Evolutionary conservation across 2,113 vertebrate genomes (phyloP).

Genomic region (Pachypanchax playfairii): DNA sequence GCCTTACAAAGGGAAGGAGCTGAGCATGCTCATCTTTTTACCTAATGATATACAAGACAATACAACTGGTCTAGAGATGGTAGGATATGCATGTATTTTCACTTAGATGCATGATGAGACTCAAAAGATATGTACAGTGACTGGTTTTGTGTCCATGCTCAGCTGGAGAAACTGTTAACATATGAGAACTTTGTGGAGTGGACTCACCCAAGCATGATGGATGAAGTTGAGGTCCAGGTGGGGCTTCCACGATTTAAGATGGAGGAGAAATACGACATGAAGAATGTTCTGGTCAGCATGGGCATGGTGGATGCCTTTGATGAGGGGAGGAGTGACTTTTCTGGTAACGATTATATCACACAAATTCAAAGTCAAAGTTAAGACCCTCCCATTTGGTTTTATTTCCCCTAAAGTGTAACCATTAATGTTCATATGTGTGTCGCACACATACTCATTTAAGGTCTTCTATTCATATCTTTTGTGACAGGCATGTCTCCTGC

Average conservation of each 20-base stretch:
- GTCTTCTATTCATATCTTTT: background rate
- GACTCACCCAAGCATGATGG: conserved; percentile 79
- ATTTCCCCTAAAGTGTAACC: too few species aligned
- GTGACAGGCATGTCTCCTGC: conserved; percentile 81
- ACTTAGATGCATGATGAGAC: background rate
- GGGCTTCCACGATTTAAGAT: conserved; percentile 84
- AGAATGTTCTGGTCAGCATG: conserved; percentile 75
- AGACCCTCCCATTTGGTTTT: too few species aligned
- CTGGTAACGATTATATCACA: conserved; percentile 39
- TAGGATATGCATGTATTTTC: conserved; percentile 52
- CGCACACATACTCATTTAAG: background rate
- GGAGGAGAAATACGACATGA: conserved; percentile 83
- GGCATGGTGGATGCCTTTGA: conserved; percentile 85
- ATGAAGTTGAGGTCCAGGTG: conserved; percentile 70
- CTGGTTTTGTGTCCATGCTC: background rate
- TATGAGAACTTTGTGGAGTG: conserved; percentile 82
- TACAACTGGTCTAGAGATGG: conserved; percentile 88
- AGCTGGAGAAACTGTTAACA: conserved; percentile 84
- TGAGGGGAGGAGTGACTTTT: conserved; percentile 75
- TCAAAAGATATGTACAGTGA: background rate
- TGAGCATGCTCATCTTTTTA: conserved; percentile 93
- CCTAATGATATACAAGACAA: conserved; percentile 84
- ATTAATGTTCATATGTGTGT: too few species aligned
- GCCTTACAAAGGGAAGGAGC: conserved; percentile 88
- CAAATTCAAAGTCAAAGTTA: background rate